Conservation (phyloP, 2,113 vertebrate species). For the Limnothrissa miodon region DNA sequence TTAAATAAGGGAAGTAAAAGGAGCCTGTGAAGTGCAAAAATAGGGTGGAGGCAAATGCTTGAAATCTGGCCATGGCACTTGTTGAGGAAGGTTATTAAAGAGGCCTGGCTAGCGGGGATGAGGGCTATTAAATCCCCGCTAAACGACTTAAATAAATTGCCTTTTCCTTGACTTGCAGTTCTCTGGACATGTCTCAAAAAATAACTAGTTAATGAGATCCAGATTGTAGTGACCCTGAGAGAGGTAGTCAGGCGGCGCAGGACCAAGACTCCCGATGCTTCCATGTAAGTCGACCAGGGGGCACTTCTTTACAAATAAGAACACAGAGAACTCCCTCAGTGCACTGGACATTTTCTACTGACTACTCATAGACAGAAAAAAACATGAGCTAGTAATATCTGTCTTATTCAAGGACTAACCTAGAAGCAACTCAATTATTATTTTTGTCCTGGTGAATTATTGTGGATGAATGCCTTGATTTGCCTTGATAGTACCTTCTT, state of each 20-base stretch:
- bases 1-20: background rate
- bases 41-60: background rate
- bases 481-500: background rate
- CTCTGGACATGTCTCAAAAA: constrained; percentile 54
- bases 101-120: constrained; percentile 33
- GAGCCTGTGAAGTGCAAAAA: background rate
- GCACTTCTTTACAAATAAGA: background rate
- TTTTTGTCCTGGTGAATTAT: background rate
- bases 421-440: background rate
- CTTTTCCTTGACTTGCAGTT: constrained; percentile 48
- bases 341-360: background rate
- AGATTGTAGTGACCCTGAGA: constrained; percentile 45
- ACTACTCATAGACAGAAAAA: background rate
- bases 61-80: constrained; percentile 22
- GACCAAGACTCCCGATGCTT: constrained; percentile 15
- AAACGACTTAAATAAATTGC: constrained; percentile 49
- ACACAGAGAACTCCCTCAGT: constrained; percentile 2
- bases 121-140: constrained; percentile 55
- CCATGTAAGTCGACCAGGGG: constrained; percentile 13
- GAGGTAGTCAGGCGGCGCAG: constrained; percentile 39
- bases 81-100: constrained; percentile 39
- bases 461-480: background rate
- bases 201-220: constrained; percentile 61
- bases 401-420: background rate
- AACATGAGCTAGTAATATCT: background rate